Evolutionary conservation across 1,140 invertebrate species (phyloP), one percentile per base, ranked within the genome.

Genomic region (Babylonia areolata): DNA sequence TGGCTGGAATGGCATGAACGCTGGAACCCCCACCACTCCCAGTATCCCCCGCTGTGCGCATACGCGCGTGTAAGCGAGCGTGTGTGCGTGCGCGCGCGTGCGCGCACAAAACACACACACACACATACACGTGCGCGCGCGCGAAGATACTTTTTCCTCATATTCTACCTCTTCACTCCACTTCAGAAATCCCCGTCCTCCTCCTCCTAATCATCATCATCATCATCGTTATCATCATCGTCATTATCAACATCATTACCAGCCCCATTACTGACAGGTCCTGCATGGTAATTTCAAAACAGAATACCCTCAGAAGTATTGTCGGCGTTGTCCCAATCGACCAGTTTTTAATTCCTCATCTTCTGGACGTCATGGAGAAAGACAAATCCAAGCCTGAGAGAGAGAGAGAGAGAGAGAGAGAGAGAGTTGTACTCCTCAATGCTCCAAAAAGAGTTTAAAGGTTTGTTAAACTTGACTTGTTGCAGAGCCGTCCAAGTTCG

Each of bases 401-500:
- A n/a, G n/a, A n/a, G n/a, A n/a, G n/a, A n/a, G n/a, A n/a, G n/a
- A n/a, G n/a, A n/a, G n/a, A n/a, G n/a, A n/a, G n/a, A n/a, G n/a
- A n/a, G n/a, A n/a, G n/a, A n/a, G n/a, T n/a, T n/a, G n/a, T n/a
- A n/a, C n/a, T n/a, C n/a, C n/a, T n/a, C n/a, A n/a, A n/a, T n/a
- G n/a, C n/a, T n/a, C n/a, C n/a, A n/a, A n/a, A n/a, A n/a, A n/a
- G n/a, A n/a, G n/a, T 51, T 51, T 51, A 51, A 17, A 12, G 9
- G 17, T 51, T 17, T 51, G 46, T 51, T 51, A 51, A 51, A 35
- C 9, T 75, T 54, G 40, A n/a, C n/a, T n/a, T 58, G 78, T 80
- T 93, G 75, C 97, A 99, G 98, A 99, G 95, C 98, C 98, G 87
- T 97, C 97, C 93, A 97, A 97, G 95, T 97, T 98, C 93, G 96